Evolutionary conservation across 2,888 invertebrate species (phyloP).

Genomic region (Drosophila flavopinicola): DNA sequence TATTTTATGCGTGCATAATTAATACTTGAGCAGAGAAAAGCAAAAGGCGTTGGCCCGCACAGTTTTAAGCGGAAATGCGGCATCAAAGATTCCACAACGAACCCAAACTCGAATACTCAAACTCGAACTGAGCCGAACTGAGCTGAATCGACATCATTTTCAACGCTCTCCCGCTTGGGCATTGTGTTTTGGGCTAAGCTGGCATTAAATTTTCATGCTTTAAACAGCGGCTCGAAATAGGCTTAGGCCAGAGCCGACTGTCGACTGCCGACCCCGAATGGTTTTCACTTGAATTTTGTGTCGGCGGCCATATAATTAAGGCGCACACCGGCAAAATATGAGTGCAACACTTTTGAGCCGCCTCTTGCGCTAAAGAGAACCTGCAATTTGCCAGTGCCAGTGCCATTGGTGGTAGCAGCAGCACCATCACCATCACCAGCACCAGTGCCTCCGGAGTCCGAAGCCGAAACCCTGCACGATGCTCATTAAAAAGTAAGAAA

Average conservation of each 20-base stretch:
- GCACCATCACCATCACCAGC: constrained; percentile 16
- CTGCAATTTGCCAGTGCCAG: constrained; percentile 64
- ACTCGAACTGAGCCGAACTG: neutral
- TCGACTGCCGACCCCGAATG: constrained; percentile 43
- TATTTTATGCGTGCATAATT: constrained; percentile 78
- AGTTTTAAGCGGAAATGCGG: constrained; percentile 63
- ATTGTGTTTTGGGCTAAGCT: constrained; percentile 57
- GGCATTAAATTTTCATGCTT: constrained; percentile 76
- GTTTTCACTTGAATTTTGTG: constrained; percentile 74
- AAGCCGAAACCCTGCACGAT: constrained; percentile 56
- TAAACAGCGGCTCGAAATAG: constrained; percentile 77
- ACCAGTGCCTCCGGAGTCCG: constrained; percentile 15
- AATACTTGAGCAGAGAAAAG: constrained; percentile 56
- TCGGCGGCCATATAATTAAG: constrained; percentile 77
- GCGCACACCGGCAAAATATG: constrained; percentile 76
- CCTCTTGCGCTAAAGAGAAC: constrained; percentile 48
- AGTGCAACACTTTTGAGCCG: constrained; percentile 70
- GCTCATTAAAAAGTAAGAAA: constrained; percentile 70
- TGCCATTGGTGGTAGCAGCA: constrained; percentile 6
- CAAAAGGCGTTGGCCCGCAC: constrained; percentile 10
- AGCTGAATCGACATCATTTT: constrained; percentile 47
- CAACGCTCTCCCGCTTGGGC: constrained; percentile 33
- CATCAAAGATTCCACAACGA: constrained; percentile 36
- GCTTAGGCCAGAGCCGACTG: constrained; percentile 53
- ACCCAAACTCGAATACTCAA: constrained; percentile 5